Evolutionary conservation across 2,797 vertebrate species (phyloP), one percentile per base, ranked within the genome.

Genomic region (Sandelia bainsii): DNA sequence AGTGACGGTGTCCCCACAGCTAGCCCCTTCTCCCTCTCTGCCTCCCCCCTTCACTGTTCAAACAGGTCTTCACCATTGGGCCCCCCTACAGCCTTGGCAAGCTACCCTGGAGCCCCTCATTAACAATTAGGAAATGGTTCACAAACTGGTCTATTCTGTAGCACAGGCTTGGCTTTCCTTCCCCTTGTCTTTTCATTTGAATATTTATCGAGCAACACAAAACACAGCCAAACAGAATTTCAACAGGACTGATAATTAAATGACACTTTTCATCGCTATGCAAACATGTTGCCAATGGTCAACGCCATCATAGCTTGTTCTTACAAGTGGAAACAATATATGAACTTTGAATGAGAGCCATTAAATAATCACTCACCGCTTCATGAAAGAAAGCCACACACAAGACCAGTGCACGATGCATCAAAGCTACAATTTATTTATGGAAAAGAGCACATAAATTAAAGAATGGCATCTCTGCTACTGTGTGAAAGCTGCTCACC

Each of bases 81-180:
- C 29, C 29, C 29, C 81, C 87, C 92, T 89, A 73, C 78, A 81
- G 84, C 76, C 66, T 92, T 94, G 94, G 93, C 91, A 89, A 44
- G 23, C 56, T 80, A 87, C 91, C 90, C 78, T 54, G 69, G 84
- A 89, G 80, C 77, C 86, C 92, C 82, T 95, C 92, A 93, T 94
- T 90, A 92, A 96, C 94, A 95, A 94, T 93, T 94, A 95, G 93
- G 94, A 96, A 98, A 96, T 96, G 96, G 94, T 96, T 96, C 96
- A 96, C 95, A 95, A 95, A 93, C 93, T 86, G 78, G 78, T 83
- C 94, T 72, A 93, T 89, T 96, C 95, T 95, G 89, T 79, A 89
- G 87, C 84, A 84, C 91, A 94, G 91, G 93, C 94, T 95, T 94
- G 74, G 69, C 92, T 95, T 93, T 92, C 86, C 83, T 87, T 89